Evolutionary conservation across 1,140 invertebrate species (phyloP).

Genomic region (Fopius arisanus): DNA sequence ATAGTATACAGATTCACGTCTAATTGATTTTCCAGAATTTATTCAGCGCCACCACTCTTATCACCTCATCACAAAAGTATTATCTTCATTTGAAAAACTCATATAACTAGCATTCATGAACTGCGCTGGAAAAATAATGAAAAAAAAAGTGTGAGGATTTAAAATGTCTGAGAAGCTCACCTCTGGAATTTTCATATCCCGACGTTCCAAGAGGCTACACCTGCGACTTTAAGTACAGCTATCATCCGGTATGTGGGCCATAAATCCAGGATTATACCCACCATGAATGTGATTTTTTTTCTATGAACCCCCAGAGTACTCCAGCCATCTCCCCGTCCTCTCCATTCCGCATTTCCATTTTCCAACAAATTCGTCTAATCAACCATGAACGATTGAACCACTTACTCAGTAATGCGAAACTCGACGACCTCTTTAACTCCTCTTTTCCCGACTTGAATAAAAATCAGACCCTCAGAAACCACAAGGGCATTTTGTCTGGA

Average conservation of each 20-base stretch:
- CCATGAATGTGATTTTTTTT: slow-evolving; percentile 29
- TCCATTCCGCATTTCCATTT: background rate
- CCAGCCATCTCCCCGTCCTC: background rate
- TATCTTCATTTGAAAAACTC: too few relatives aligned
- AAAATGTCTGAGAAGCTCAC: background rate
- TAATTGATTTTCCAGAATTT: too few relatives aligned
- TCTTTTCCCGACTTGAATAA: background rate
- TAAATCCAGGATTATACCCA: slow-evolving; percentile 30
- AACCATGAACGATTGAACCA: background rate
- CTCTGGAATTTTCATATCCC: slow-evolving; percentile 4
- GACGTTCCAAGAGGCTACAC: slow-evolving; percentile 16
- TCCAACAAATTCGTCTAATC: background rate
- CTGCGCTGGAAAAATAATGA: background rate
- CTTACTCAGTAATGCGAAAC: background rate
- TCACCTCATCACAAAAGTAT: background rate
- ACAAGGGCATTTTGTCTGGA: slow-evolving; percentile 19
- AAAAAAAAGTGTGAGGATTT: background rate
- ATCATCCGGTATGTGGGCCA: slow-evolving; percentile 27
- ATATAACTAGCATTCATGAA: background rate
- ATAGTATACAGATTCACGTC: background rate
- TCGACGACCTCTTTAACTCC: background rate
- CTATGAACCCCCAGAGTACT: background rate
- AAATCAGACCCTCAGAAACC: background rate
- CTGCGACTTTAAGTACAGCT: slow-evolving; percentile 32
- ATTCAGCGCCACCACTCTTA: too few relatives aligned